These are phyloP conservation scores for Branchipolynoe longqiensis DNA, from an alignment of 2,888 invertebrate genomes.

Conservation along the genomic window DNA sequence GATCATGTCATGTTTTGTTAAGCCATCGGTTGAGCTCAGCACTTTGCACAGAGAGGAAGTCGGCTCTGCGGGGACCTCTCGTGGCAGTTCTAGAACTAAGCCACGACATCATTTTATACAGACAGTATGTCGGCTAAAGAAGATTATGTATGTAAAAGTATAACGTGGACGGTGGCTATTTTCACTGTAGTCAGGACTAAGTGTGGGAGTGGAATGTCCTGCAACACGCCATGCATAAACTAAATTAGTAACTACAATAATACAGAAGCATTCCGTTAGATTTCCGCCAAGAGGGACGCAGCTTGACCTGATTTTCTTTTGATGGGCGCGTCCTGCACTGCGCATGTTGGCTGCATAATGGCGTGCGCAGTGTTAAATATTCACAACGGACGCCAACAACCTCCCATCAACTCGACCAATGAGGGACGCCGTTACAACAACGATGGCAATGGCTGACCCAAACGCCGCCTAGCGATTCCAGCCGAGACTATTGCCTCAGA, in stretches of 20 bases:
- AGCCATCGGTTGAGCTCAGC: too few species aligned
- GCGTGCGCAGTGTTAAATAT: background rate
- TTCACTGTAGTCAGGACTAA: background rate
- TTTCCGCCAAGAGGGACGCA: background rate
- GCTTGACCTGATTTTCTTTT: slow-evolving; percentile 18
- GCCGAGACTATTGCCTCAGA: background rate
- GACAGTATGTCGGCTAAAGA: too few species aligned
- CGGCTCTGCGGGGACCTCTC: background rate
- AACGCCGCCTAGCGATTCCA: background rate
- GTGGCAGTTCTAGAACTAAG: slow-evolving; percentile 3
- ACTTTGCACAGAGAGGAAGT: too few species aligned
- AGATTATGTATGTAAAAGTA: too few species aligned
- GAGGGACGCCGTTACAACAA: background rate
- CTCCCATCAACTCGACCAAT: background rate
- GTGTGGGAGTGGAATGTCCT: too few species aligned
- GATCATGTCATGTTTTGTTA: too few species aligned
- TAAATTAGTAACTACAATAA: background rate
- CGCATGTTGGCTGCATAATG: slow-evolving; percentile 5
- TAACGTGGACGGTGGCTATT: background rate
- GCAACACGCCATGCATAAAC: too few species aligned
- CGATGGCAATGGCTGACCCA: background rate
- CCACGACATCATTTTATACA: slow-evolving; percentile 1
- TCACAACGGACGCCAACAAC: background rate
- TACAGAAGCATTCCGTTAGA: background rate
- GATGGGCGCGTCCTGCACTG: background rate